Base-by-base conservation (phyloP, 2,113 vertebrate species). In the Dromaius novaehollandiae region DNA sequence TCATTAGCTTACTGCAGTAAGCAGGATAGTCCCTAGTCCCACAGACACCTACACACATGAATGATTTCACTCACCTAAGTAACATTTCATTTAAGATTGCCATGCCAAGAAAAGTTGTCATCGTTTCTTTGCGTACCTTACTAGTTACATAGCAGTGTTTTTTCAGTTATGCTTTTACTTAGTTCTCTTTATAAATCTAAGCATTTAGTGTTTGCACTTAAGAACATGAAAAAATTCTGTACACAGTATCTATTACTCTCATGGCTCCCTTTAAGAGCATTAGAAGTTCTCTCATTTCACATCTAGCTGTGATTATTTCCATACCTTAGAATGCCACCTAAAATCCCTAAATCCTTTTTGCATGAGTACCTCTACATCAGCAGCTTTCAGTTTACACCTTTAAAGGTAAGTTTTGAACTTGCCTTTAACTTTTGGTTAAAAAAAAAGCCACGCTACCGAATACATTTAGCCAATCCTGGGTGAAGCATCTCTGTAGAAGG, bases 281-380 rank as follows among this genome's bases (percentile, higher is more conserved):
- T 94, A 88, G 64, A 90, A 74, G 14, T 58, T 70, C 44, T 46
- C 71, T 58, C 55, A 64, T 90, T 95, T 94, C 71, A 95, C 64
- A 77, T 84, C 46, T 32, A 90, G 64, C 19, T 71, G 28, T 1
- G 8, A 96, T 88, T 93, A 95, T 94, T 93, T 68, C 46, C 55
- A 32, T 21, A 70, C 30, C 94, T 86, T 32, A 51, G 69, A 94
- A 94, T 34, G 60, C 18, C 90, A 92, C 50, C 60, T 78, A 46
- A 90, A 95, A 96, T 88, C 92, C n/a, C 3, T 51, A 96, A 95
- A 93, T 82, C 76, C 46, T 84, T 86, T 86, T 48, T 86, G 76
- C 88, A 42, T 17, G 18, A 78, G 15, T 83, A 68, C 42, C 61
- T 75, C 16, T n/a, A 69, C 38, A 42, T 82, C 86, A 96, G 69